A percentile compares a stretch with the other conserved stretches of the same genome.
Evolutionary conservation across 2,113 vertebrate genomes (phyloP).

Genomic region (Steatornis caripensis): DNA sequence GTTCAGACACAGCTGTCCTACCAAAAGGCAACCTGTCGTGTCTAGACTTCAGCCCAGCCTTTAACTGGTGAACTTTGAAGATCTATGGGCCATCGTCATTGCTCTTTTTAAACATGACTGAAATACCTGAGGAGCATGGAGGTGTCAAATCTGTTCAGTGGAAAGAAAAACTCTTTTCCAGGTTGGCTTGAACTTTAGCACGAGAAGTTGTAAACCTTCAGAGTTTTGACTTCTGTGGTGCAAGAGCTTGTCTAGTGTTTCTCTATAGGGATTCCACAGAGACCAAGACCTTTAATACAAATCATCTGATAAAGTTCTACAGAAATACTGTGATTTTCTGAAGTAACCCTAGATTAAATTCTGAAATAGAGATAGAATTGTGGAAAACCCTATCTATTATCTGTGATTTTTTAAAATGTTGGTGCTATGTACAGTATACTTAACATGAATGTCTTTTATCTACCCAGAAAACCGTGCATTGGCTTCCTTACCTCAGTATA

Average conservation of each 20-base stretch:
- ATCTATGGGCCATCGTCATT: neutral
- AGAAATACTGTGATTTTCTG: neutral
- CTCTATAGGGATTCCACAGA: neutral
- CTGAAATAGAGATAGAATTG: neutral
- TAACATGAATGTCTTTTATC: neutral
- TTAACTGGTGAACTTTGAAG: neutral
- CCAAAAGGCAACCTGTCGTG: fast-evolving
- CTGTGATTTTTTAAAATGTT: neutral
- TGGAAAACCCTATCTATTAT: neutral
- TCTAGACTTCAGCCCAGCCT: neutral
- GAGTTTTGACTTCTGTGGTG: neutral
- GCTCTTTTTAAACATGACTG: neutral
- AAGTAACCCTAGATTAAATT: neutral
- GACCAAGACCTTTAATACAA: neutral
- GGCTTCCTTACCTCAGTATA: slow-evolving; percentile 90
- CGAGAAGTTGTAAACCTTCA: neutral
- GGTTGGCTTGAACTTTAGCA: neutral
- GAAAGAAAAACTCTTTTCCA: neutral
- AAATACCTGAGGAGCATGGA: neutral
- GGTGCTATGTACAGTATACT: fast-evolving
- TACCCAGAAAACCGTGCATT: slow-evolving; percentile 70
- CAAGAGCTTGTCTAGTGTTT: neutral
- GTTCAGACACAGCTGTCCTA: neutral
- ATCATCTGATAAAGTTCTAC: neutral
- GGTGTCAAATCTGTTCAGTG: fast-evolving